Conservation (phyloP, 1,140 invertebrate species). For the Drosophila ercepeae region DNA sequence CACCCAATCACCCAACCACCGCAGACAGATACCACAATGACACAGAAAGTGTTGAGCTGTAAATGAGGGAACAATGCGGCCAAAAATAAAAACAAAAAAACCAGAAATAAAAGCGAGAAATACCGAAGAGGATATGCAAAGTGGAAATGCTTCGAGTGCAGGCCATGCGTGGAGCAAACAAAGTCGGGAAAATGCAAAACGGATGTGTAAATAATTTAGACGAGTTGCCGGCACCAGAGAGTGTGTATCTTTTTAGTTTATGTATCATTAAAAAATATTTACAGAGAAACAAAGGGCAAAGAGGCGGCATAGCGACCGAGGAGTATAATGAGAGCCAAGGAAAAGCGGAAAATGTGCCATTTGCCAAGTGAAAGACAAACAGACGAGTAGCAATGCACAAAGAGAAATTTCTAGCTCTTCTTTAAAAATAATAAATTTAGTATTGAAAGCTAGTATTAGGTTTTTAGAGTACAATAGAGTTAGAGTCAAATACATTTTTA, state of each 20-base stretch:
- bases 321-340: constrained; percentile 42
- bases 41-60: constrained; percentile 80
- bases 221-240: constrained; percentile 61
- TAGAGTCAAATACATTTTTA: not conserved
- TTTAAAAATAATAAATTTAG: too few relatives aligned
- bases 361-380: constrained; percentile 72
- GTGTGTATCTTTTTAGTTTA: constrained; percentile 79
- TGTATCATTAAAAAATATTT: constrained; percentile 83
- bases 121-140: constrained; percentile 40
- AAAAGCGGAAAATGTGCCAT: constrained; percentile 72
- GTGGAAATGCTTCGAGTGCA: constrained; percentile 67
- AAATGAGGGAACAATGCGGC: constrained; percentile 76
- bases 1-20: constrained; percentile 20
- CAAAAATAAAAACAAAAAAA: constrained; percentile 37
- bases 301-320: constrained; percentile 14
- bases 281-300: constrained; percentile 46
- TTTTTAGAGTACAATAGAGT: too few relatives aligned
- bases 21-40: constrained; percentile 68
- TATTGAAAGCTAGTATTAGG: too few relatives aligned
- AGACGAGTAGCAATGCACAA: constrained; percentile 26
- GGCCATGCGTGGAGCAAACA: constrained; percentile 67
- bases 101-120: not conserved
- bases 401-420: too few relatives aligned
- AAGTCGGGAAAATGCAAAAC: constrained; percentile 75
- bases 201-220: constrained; percentile 83